Percentiles rank a stretch among this genome's conserved stretches.
Conservation (phyloP, 2,797 vertebrate species). For the Erpetoichthys calabaricus region DNA sequence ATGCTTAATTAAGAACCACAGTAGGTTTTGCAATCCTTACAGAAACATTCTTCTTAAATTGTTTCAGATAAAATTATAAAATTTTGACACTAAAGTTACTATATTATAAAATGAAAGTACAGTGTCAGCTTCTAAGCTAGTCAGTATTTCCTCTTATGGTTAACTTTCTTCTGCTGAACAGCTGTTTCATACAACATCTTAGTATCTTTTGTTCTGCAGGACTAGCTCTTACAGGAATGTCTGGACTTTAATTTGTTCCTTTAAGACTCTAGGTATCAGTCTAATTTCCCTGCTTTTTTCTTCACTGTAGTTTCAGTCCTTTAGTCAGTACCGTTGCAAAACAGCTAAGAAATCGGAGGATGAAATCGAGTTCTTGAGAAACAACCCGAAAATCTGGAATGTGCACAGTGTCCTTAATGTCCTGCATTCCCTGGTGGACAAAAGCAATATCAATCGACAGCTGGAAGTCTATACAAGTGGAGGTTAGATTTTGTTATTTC, state of each 20-base stretch:
- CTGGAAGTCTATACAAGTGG: conserved; percentile 97
- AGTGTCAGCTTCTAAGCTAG: too few relatives aligned
- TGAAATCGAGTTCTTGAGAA: conserved; percentile 91
- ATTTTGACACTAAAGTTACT: too few relatives aligned
- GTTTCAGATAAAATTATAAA: too few relatives aligned
- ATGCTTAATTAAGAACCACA: too few relatives aligned
- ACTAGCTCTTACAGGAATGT: too few relatives aligned
- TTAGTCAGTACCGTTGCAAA: conserved; percentile 97
- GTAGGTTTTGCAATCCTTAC: too few relatives aligned
- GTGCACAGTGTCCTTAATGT: conserved; percentile 97
- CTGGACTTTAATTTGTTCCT: too few relatives aligned
- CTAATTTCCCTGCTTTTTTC: background rate
- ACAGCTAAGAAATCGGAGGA: conserved; percentile 93
- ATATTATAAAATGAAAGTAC: too few relatives aligned
- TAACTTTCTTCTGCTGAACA: too few relatives aligned
- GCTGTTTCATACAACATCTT: too few relatives aligned
- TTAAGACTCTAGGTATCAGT: background rate
- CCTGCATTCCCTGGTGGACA: conserved; percentile 90
- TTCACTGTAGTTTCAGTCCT: conserved; percentile 78
- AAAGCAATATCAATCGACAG: conserved; percentile 96
- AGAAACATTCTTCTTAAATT: too few relatives aligned
- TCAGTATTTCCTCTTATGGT: too few relatives aligned
- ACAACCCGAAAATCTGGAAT: conserved; percentile 97
- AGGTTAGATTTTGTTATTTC: conserved; percentile 44
- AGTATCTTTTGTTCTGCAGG: background rate